phyloP scores from a whole-genome alignment of 2,113 vertebrate species.

The Nestor notabilis region DNA sequence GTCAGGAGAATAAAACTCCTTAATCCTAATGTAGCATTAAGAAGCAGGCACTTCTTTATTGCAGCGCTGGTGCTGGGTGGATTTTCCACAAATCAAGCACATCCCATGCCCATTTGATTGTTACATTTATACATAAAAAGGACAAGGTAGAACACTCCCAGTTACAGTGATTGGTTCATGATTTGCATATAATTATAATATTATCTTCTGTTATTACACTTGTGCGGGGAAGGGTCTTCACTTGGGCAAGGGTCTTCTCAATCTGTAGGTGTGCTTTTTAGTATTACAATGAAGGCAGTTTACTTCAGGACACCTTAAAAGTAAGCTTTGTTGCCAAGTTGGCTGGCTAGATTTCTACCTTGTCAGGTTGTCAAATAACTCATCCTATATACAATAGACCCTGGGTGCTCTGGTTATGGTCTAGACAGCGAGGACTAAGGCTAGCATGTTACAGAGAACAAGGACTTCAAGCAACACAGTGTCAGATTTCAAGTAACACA shows the following conservation, averaged over 20 bases:
- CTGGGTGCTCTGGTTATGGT: background rate
- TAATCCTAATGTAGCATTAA: background rate
- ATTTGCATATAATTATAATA: background rate
- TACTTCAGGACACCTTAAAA: background rate
- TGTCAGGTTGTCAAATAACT: background rate
- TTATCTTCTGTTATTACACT: background rate
- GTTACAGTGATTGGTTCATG: background rate
- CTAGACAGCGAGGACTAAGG: background rate
- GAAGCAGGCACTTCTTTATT: background rate
- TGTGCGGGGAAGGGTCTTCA: background rate
- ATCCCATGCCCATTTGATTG: background rate
- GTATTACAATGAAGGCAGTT: background rate
- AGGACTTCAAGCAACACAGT: background rate
- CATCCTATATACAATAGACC: background rate
- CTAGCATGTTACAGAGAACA: background rate
- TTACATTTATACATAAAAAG: background rate
- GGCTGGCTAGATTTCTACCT: background rate
- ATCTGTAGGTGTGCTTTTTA: background rate
- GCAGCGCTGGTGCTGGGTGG: background rate
- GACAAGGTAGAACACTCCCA: background rate
- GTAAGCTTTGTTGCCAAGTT: background rate
- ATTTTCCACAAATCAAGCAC: background rate
- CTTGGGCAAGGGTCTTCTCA: background rate
- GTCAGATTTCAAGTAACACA: background rate
- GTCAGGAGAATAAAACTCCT: background rate